phyloP scores from a whole-genome alignment of 2,888 invertebrate species.

The Pyrochroa serraticornis region DNA sequence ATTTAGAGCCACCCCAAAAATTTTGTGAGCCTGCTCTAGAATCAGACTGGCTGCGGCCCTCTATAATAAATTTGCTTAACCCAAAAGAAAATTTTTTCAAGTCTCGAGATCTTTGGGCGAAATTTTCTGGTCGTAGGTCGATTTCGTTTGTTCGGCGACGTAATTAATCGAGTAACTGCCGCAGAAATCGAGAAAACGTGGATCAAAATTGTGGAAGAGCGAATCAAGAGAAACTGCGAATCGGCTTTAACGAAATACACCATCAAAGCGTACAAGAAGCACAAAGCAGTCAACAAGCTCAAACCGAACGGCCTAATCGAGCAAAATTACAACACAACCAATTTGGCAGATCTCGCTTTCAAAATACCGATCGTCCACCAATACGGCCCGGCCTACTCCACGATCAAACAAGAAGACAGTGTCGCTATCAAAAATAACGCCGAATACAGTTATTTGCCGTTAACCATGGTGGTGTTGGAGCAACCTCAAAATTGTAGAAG shows the following conservation, averaged over 20 bases:
- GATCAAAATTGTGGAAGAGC: slow-evolving; percentile 68
- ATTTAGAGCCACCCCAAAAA: too few relatives aligned
- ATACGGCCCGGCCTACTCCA: slow-evolving; percentile 27
- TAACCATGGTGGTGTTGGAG: slow-evolving; percentile 41
- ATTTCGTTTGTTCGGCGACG: too few relatives aligned
- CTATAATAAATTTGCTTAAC: too few relatives aligned
- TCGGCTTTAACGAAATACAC: slow-evolving; percentile 60
- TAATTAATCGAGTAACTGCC: slow-evolving; percentile 18
- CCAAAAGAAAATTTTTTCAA: too few relatives aligned
- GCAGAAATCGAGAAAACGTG: slow-evolving; percentile 65
- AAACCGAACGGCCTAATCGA: slow-evolving; percentile 58
- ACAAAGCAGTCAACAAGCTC: slow-evolving; percentile 50
- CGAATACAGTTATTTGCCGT: slow-evolving; percentile 39
- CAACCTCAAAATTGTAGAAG: slow-evolving; percentile 19
- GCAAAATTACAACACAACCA: slow-evolving; percentile 33
- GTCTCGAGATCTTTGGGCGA: too few relatives aligned
- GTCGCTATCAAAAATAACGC: slow-evolving; percentile 19
- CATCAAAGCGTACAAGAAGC: slow-evolving; percentile 47
- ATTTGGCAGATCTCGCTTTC: slow-evolving; percentile 30
- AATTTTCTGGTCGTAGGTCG: too few relatives aligned
- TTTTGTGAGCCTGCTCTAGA: too few relatives aligned
- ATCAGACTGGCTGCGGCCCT: too few relatives aligned
- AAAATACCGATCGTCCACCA: slow-evolving; percentile 43
- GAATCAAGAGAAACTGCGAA: slow-evolving; percentile 63
- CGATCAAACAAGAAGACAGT: slow-evolving; percentile 31